Evolutionary conservation across 2,797 vertebrate species (phyloP).

Genomic region (Ctenosaura bakeri): DNA sequence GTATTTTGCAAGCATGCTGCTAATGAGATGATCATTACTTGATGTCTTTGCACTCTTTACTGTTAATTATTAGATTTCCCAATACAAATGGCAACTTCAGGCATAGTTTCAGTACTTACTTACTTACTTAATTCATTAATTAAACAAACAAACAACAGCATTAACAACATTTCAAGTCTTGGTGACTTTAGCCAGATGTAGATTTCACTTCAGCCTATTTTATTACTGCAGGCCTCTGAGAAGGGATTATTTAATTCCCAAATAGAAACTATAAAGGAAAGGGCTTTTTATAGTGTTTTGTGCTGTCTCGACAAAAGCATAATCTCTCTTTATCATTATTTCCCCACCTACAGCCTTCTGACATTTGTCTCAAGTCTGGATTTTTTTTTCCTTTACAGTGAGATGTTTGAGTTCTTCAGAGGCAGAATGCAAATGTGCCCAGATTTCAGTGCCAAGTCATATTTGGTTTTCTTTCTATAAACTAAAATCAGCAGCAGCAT

Average conservation of each 20-base stretch:
- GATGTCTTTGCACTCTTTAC: accelerated
- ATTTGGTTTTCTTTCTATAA: no score
- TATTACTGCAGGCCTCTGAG: no score
- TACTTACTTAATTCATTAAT: no score
- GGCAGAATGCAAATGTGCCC: no score
- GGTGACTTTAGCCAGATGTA: background rate
- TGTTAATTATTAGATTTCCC: conserved; percentile 4
- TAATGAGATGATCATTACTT: background rate
- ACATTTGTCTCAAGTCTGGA: background rate
- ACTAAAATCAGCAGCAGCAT: no score
- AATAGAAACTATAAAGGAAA: no score
- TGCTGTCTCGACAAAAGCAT: no score
- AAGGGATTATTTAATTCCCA: no score
- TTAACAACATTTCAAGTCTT: no score
- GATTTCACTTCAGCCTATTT: background rate
- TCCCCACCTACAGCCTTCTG: background rate
- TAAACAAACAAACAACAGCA: background rate
- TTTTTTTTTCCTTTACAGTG: background rate
- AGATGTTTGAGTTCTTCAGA: no score
- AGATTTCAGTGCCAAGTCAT: no score
- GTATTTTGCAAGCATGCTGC: background rate
- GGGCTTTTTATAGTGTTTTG: no score
- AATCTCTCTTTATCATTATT: background rate
- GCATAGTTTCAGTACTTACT: background rate
- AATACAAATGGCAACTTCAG: background rate